Evolutionary conservation across 2,797 vertebrate species (phyloP).

Genomic region (Melanotaenia pygmaea): DNA sequence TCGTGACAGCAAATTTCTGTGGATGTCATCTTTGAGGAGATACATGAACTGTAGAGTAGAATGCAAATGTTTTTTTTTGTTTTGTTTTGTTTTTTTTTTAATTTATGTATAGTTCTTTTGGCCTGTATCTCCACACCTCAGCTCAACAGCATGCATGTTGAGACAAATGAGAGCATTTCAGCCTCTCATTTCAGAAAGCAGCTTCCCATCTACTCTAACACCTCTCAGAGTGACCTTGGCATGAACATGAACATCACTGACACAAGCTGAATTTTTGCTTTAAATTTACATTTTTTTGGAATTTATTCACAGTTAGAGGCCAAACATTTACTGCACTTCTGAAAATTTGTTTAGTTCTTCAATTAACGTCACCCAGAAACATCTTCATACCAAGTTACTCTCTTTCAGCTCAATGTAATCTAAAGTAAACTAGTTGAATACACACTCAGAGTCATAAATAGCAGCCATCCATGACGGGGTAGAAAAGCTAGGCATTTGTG

Average conservation of each 20-base stretch:
- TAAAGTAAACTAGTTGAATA: slow-evolving; percentile 97
- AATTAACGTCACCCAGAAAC: slow-evolving; percentile 57
- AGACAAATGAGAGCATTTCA: slow-evolving; percentile 87
- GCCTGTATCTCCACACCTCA: slow-evolving; percentile 91
- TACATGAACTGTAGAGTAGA: slow-evolving; percentile 36
- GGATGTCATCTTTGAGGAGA: slow-evolving; percentile 55
- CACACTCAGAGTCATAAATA: slow-evolving; percentile 99
- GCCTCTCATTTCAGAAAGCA: slow-evolving; percentile 84
- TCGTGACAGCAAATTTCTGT: slow-evolving; percentile 44
- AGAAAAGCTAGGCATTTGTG: slow-evolving; percentile 99
- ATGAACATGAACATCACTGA: slow-evolving; percentile 89
- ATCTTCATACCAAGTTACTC: slow-evolving; percentile 98
- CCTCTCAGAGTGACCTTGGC: slow-evolving; percentile 92
- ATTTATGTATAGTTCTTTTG: slow-evolving; percentile 21
- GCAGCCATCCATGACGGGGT: slow-evolving; percentile 99
- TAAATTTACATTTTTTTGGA: slow-evolving; percentile 3
- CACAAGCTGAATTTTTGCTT: neutral
- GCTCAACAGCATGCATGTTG: slow-evolving; percentile 95
- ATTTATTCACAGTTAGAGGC: neutral
- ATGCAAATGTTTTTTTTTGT: slow-evolving; percentile 10
- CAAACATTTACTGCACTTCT: neutral
- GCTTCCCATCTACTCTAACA: slow-evolving; percentile 91
- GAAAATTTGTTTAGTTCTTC: neutral
- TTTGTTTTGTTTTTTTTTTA: neutral
- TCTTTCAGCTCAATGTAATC: slow-evolving; percentile 87